phyloP scores from a whole-genome alignment of 2,888 invertebrate species.

The Ephialtes manifestator region DNA sequence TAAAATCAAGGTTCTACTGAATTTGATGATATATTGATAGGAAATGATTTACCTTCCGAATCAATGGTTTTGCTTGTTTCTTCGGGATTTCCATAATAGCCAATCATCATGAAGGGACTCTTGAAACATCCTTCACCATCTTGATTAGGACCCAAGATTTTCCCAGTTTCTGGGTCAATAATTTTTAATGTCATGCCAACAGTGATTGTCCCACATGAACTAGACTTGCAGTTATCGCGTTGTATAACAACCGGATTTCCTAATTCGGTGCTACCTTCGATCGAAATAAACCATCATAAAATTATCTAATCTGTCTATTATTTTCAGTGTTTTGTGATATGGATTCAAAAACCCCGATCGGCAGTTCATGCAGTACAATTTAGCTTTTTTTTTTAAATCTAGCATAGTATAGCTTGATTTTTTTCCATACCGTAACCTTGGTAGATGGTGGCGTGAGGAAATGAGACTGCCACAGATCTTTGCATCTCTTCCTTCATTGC shows the following conservation, averaged over 20 bases:
- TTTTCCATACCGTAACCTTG: slow-evolving; percentile 73
- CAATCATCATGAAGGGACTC: slow-evolving; percentile 71
- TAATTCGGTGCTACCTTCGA: slow-evolving; percentile 77
- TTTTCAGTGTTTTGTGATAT: background rate
- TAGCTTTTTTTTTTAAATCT: background rate
- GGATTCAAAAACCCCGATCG: too few species aligned
- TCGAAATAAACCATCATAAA: background rate
- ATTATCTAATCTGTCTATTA: background rate
- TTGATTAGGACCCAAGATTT: slow-evolving; percentile 71
- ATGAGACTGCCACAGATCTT: slow-evolving; percentile 57
- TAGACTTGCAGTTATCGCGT: slow-evolving; percentile 42
- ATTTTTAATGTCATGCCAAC: slow-evolving; percentile 73
- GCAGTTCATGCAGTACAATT: background rate
- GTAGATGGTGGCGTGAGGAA: slow-evolving; percentile 69
- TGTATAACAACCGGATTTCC: slow-evolving; percentile 63
- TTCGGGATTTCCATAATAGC: slow-evolving; percentile 71
- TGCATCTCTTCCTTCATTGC: slow-evolving; percentile 72
- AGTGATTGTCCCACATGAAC: slow-evolving; percentile 74
- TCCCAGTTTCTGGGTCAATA: slow-evolving; percentile 69
- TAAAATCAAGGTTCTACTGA: background rate
- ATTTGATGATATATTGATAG: background rate
- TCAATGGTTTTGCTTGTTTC: slow-evolving; percentile 71
- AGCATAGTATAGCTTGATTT: background rate
- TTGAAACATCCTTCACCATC: slow-evolving; percentile 71
- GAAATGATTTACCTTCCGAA: slow-evolving; percentile 68